Evolutionary conservation across 2,888 invertebrate species (phyloP).

Genomic region (Thera obeliscata): DNA sequence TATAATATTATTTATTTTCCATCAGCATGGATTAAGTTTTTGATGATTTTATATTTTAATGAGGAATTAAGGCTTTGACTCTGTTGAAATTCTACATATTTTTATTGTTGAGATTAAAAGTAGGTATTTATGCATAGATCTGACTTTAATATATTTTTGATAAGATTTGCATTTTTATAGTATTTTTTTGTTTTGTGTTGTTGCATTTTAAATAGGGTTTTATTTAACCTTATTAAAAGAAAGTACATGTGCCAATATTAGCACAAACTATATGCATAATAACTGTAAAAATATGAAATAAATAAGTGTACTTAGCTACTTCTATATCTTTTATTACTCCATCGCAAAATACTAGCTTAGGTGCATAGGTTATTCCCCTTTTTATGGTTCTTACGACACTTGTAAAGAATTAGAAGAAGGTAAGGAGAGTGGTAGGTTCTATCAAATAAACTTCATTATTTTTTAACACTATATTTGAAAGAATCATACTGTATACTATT

Average conservation of each 20-base stretch:
- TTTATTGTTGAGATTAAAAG: slow-evolving; percentile 38
- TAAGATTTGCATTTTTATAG: slow-evolving; percentile 39
- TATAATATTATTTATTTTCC: background rate
- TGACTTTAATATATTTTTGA: slow-evolving; percentile 41
- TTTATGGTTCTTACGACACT: too few relatives aligned
- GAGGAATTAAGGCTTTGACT: slow-evolving; percentile 21
- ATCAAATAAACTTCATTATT: slow-evolving; percentile 19
- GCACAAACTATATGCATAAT: slow-evolving; percentile 20
- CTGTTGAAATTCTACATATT: slow-evolving; percentile 26
- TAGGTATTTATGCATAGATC: slow-evolving; percentile 32
- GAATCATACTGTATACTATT: slow-evolving; percentile 32
- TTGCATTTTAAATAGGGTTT: slow-evolving; percentile 14
- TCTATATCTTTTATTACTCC: background rate
- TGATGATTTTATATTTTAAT: background rate
- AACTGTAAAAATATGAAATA: slow-evolving; percentile 13
- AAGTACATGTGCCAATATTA: slow-evolving; percentile 33
- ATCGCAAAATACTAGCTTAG: background rate
- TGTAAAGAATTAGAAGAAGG: too few relatives aligned
- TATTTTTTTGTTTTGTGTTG: slow-evolving; percentile 31
- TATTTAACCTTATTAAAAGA: slow-evolving; percentile 18
- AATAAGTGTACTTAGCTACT: slow-evolving; percentile 26
- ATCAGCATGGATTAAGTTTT: background rate
- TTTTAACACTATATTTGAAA: slow-evolving; percentile 37
- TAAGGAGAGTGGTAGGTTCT: background rate
- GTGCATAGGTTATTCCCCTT: too few relatives aligned